These are phyloP conservation scores for Anoplopoma fimbria DNA, from an alignment of 2,113 vertebrate species.

Conservation along the genomic window DNA sequence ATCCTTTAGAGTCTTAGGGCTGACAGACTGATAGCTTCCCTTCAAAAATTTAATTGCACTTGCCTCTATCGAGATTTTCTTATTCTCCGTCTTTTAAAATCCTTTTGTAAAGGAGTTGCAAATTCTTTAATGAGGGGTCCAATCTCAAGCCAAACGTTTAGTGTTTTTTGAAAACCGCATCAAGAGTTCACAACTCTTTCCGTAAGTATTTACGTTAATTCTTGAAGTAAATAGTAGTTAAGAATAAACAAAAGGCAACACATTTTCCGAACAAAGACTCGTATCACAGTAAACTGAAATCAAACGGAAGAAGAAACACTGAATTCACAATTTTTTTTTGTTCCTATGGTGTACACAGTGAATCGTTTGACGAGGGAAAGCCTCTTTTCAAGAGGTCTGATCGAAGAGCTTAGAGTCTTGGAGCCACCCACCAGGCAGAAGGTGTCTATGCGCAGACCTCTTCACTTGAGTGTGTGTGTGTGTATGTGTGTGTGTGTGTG, in stretches of 20 bases:
- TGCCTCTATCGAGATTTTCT: conserved; percentile 92
- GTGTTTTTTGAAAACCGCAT: conserved; percentile 77
- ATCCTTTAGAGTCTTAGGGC: conserved; percentile 99
- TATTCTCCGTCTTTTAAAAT: conserved; percentile 66
- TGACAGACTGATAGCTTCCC: conserved; percentile 99
- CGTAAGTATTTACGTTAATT: conserved; percentile 78
- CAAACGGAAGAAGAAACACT: conserved; percentile 76
- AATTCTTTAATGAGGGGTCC: conserved; percentile 78
- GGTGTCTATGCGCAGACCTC: conserved; percentile 74
- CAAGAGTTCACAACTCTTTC: conserved; percentile 83
- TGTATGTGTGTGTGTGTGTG: conserved; percentile 20
- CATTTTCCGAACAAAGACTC: conserved; percentile 76
- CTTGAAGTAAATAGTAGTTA: conserved; percentile 79
- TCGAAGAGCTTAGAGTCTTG: conserved; percentile 67
- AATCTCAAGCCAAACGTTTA: conserved; percentile 80
- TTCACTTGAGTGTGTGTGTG: conserved; percentile 54
- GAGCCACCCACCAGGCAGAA: conserved; percentile 80
- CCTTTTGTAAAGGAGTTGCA: conserved; percentile 82
- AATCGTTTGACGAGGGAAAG: conserved; percentile 69
- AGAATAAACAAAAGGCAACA: conserved; percentile 78
- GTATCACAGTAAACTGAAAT: conserved; percentile 80
- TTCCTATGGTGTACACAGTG: conserved; percentile 84
- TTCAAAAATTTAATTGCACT: conserved; percentile 99
- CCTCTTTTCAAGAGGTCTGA: conserved; percentile 75
- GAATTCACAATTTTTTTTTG: conserved; percentile 75